A percentile compares a stretch with the other conserved stretches of the same genome.
Evolutionary conservation across 2,113 vertebrate genomes (phyloP).

Genomic region (Myrmophylax atrothorax): DNA sequence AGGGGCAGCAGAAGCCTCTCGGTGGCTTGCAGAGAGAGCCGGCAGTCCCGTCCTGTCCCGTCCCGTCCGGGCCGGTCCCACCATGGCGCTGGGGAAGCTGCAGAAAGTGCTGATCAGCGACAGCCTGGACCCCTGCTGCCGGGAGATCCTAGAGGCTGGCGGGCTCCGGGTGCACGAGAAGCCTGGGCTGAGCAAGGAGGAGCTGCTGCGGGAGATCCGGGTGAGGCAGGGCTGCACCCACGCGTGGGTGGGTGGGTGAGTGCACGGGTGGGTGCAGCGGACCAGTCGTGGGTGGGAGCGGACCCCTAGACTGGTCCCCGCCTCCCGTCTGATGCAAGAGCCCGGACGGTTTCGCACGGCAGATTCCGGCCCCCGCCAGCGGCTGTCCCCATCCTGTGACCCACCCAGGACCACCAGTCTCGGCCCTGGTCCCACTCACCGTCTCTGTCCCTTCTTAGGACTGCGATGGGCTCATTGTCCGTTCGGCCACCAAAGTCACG

Average conservation of each 20-base stretch:
- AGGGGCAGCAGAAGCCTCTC: neutral
- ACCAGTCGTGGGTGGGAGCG: neutral
- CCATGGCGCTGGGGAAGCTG: conserved; percentile 83
- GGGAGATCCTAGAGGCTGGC: conserved; percentile 84
- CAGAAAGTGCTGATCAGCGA: conserved; percentile 89
- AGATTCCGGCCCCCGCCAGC: neutral
- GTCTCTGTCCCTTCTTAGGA: conserved; percentile 69
- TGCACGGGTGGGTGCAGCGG: neutral
- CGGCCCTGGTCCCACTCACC: neutral
- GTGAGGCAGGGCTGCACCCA: conserved; percentile 60
- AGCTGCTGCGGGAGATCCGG: conserved; percentile 88
- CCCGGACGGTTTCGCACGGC: conserved; percentile 32
- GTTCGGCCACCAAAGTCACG: conserved; percentile 96
- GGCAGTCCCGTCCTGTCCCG: neutral
- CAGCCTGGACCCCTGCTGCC: conserved; percentile 89
- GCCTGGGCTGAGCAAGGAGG: conserved; percentile 83
- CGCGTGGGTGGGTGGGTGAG: neutral
- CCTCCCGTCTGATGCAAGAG: conserved; percentile 89
- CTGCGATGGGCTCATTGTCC: conserved; percentile 92
- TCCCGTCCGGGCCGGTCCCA: neutral
- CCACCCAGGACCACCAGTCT: neutral
- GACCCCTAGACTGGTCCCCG: neutral
- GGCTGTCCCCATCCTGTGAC: neutral
- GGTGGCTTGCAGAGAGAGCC: neutral
- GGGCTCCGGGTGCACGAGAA: conserved; percentile 90